Base-by-base conservation (phyloP, 2,888 invertebrate genomes). In the Toxonevra muliebris region DNA sequence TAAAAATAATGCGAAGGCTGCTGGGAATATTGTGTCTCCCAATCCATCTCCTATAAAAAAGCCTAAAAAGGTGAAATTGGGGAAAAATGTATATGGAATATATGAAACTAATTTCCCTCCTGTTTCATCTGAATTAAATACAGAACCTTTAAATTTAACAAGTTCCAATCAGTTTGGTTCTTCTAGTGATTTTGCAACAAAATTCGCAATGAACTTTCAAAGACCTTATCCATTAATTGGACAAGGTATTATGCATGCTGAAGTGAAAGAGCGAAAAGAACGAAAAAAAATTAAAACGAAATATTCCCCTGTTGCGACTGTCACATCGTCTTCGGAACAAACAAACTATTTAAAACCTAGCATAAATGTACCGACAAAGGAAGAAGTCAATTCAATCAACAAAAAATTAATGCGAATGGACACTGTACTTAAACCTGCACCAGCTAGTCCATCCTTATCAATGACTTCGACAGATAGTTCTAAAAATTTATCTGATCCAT, bases 371-470 rank as follows among this genome's bases (percentile, higher is more conserved):
- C 77, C 76, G 11, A 75, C 76, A 5, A 76, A 71, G 30, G 79
- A 78, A 61, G 77, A 79, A 70, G 76, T 79, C 0, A 75, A 73
- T 60, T 75, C 75, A 4, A 76, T 79, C 43, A 86, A 74, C 84
- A 87, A 78, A 78, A 85, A 74, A 77, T 86, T 84, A 82, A 87
- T 83, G 87, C 87, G 84, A 85, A 78, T 78, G 75, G 78, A 79
- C 53, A 79, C 77, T 7, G 74, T 79, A 48, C 65, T 78, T n/a
- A 75, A 76, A 42, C 69, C 77, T 10, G 71, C 76, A 12, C 75
- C 74, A 80, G 79, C 80, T 74, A 75, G 61, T 71, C 76, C 84
- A 19, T 9, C 48, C 10, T 41, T 10, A 40, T 10, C 2, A 60
- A 54, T 9, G 68, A 66, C 54, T 52, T 52, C 45, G 12, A 9